Percentiles rank a stretch among this genome's conserved stretches.
These are phyloP conservation scores for Picus viridis DNA, from an alignment of 2,797 vertebrate species.

Conservation along the genomic window DNA sequence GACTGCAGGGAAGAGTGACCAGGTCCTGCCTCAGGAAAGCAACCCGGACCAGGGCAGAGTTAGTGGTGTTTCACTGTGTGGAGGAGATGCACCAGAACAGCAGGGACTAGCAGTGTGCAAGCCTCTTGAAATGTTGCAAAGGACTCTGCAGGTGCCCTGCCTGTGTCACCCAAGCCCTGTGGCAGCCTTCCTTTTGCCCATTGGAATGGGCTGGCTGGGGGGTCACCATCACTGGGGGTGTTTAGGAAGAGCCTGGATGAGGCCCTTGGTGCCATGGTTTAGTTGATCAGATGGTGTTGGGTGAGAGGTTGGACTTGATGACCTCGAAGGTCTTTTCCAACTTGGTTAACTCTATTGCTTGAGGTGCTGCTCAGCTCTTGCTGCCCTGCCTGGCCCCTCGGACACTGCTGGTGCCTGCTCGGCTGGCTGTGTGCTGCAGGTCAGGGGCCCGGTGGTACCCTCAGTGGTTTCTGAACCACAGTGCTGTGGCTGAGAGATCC, in stretches of 20 bases:
- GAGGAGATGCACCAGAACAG: background rate
- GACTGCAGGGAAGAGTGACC: background rate
- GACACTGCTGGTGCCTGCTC: background rate
- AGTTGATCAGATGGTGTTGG: too few species aligned
- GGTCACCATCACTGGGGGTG: too few species aligned
- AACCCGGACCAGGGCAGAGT: background rate
- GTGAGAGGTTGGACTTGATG: too few species aligned
- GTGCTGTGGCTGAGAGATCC: slow-evolving; percentile 38
- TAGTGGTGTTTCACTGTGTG: background rate
- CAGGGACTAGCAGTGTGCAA: background rate
- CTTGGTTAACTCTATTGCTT: background rate
- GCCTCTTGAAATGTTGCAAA: background rate
- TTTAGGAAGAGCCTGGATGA: too few species aligned
- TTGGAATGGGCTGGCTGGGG: too few species aligned
- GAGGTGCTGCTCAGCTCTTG: background rate
- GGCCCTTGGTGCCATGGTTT: too few species aligned
- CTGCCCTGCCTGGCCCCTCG: background rate
- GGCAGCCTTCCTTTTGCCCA: background rate
- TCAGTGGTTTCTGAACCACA: slow-evolving; percentile 26
- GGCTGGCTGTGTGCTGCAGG: background rate
- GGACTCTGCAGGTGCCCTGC: background rate
- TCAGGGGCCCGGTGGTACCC: slow-evolving; percentile 34
- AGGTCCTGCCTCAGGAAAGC: background rate
- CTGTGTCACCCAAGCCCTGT: background rate
- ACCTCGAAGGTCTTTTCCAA: too few species aligned